phyloP scores from a whole-genome alignment of 2,797 vertebrate species.

The Syncerus caffer region DNA sequence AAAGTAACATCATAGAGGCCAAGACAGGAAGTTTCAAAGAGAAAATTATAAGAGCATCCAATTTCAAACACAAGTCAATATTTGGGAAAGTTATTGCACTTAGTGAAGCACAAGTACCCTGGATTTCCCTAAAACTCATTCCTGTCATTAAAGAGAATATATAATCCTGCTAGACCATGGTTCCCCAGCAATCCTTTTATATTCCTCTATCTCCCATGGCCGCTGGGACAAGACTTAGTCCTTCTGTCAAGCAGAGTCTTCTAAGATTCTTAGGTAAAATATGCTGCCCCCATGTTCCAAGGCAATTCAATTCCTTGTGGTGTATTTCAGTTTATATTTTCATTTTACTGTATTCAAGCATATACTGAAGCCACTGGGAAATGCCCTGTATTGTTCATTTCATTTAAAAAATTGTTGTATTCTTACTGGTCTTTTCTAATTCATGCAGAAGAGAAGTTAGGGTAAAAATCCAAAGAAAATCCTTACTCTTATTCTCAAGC shows the following conservation, averaged over 20 bases:
- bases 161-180: background rate
- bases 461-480: background rate
- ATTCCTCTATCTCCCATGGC: background rate
- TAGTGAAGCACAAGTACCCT: background rate
- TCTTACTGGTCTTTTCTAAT: background rate
- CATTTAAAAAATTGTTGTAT: background rate
- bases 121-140: background rate
- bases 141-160: background rate
- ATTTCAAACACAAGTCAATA: background rate
- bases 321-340: background rate
- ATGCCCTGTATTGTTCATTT: background rate
- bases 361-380: background rate
- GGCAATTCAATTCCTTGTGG: background rate
- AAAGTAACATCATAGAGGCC: background rate
- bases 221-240: background rate
- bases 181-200: background rate
- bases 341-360: background rate
- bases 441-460: background rate
- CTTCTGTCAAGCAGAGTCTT: background rate
- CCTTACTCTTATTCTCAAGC: background rate
- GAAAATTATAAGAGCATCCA: background rate
- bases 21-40: background rate
- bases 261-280: background rate
- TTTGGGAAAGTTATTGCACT: background rate
- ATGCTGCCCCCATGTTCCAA: accelerated